phyloP scores from a whole-genome alignment of 2,113 vertebrate genomes.

The Callithrix jacchus region DNA sequence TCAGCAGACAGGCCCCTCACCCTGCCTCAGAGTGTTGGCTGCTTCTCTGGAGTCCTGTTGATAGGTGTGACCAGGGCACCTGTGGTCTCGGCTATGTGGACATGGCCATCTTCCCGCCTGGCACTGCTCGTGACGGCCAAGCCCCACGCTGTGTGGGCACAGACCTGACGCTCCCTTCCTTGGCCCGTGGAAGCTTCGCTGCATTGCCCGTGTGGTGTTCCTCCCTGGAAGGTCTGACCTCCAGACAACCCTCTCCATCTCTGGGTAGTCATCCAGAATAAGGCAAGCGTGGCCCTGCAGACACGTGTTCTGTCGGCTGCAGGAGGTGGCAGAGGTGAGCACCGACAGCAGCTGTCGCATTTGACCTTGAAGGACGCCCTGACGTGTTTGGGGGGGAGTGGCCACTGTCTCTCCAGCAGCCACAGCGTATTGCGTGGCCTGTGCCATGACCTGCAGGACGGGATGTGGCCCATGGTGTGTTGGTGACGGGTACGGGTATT shows the following conservation, averaged over 20 bases:
- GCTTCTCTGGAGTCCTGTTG: neutral
- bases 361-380: neutral
- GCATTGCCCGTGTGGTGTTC: fast-evolving
- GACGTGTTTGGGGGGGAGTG: neutral
- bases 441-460: fast-evolving
- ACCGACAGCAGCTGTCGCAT: neutral
- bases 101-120: neutral
- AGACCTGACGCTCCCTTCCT: fast-evolving
- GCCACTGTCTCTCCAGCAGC: fast-evolving
- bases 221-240: neutral
- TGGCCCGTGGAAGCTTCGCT: neutral
- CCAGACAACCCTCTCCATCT: neutral
- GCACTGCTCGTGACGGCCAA: neutral
- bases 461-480: too few relatives aligned
- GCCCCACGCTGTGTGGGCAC: fast-evolving
- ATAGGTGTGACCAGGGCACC: neutral
- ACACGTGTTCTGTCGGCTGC: fast-evolving
- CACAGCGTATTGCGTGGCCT: neutral
- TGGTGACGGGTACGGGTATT: fast-evolving
- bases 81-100: neutral
- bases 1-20: neutral
- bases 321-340: neutral
- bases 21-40: neutral
- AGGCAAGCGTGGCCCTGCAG: neutral
- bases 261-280: neutral